Percentiles rank a stretch among this genome's conserved stretches.
Evolutionary conservation across 2,797 vertebrate species (phyloP).

Genomic region (Falco peregrinus): DNA sequence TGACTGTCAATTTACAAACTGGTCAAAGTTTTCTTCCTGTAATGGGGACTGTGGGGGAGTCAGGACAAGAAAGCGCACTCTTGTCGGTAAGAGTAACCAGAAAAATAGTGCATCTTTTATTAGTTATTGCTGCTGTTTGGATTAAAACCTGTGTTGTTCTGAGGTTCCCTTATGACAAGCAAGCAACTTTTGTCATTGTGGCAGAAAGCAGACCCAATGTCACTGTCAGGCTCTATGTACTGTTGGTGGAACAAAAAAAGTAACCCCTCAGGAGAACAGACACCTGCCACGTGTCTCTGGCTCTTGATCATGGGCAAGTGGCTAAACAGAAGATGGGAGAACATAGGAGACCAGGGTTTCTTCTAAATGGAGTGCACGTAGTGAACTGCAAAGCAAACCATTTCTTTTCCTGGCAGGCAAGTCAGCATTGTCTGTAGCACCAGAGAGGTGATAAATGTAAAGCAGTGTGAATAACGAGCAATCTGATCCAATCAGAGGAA

Average conservation of each 20-base stretch:
- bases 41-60: slow-evolving; percentile 94
- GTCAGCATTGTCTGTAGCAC: neutral
- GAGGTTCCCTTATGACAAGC: neutral
- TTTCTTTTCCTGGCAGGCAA: neutral
- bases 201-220: neutral
- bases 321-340: neutral
- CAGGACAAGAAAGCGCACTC: slow-evolving; percentile 90
- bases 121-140: neutral
- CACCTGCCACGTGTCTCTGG: neutral
- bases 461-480: neutral
- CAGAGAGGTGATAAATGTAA: neutral
- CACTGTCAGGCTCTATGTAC: neutral
- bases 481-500: neutral
- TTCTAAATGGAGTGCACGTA: neutral
- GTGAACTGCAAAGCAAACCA: neutral
- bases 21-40: slow-evolving; percentile 98
- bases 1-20: slow-evolving; percentile 95
- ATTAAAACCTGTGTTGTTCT: neutral
- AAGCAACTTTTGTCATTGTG: neutral
- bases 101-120: neutral
- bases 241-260: neutral
- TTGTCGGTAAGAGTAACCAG: slow-evolving; percentile 84
- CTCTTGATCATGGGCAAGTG: neutral
- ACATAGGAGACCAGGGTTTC: neutral
- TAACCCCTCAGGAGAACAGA: neutral